Evolutionary conservation across 2,797 vertebrate genomes (phyloP).

Genomic region (Silurus lanzhouensis): DNA sequence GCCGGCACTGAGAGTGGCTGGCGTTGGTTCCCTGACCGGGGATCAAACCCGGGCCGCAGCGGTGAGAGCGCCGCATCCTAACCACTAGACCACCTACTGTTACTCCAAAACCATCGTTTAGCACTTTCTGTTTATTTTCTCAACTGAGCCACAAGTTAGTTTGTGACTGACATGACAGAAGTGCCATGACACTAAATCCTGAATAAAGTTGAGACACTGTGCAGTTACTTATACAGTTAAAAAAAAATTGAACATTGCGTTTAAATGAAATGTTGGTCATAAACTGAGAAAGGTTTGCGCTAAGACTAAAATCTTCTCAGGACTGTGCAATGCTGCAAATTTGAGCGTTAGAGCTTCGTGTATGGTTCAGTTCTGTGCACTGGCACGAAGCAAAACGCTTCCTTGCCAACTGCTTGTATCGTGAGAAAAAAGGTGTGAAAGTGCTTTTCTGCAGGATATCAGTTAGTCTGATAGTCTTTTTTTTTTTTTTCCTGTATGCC

Average conservation of each 20-base stretch:
- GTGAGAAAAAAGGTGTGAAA: slow-evolving; percentile 28
- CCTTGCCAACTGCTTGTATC: slow-evolving; percentile 14
- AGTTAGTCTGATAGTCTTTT: slow-evolving; percentile 16
- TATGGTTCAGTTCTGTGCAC: slow-evolving; percentile 1
- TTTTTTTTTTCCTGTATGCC: not conserved
- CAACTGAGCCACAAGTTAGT: not conserved
- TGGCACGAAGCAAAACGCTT: slow-evolving; percentile 8
- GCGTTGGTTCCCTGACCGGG: too few relatives aligned
- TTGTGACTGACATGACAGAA: not conserved
- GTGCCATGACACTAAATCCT: not conserved
- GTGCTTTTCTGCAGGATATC: slow-evolving; percentile 27
- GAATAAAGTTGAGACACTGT: not conserved
- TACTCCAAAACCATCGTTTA: not conserved
- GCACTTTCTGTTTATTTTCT: not conserved
- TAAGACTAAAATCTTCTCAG: not conserved
- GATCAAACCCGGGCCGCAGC: too few relatives aligned
- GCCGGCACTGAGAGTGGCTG: too few relatives aligned
- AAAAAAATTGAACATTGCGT: not conserved
- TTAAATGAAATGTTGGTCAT: not conserved
- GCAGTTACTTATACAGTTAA: not conserved
- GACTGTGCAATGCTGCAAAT: not conserved
- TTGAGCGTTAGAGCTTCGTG: not conserved
- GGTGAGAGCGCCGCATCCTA: too few relatives aligned
- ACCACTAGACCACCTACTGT: too few relatives aligned
- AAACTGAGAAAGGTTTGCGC: not conserved